A percentile compares a stretch with the other conserved stretches of the same genome.
Evolutionary conservation across 2,113 vertebrate species (phyloP).

Genomic region (Electrona antarctica): DNA sequence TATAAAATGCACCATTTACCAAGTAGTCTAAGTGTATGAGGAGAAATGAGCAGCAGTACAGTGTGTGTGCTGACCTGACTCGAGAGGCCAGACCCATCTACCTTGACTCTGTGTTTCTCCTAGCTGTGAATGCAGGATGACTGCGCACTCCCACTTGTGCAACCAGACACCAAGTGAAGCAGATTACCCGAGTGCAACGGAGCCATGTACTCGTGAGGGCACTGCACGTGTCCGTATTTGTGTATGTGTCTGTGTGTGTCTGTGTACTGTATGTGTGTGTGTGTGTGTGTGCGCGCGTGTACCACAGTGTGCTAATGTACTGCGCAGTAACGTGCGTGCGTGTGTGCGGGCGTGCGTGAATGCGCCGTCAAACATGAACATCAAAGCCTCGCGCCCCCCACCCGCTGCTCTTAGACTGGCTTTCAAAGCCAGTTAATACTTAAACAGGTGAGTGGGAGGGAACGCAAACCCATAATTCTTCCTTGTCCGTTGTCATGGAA

Average conservation of each 20-base stretch:
- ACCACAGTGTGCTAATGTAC: too few species aligned
- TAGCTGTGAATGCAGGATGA: constrained; percentile 23
- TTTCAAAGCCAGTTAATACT: constrained; percentile 68
- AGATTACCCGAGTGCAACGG: constrained; percentile 10
- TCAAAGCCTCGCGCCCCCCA: constrained; percentile 58
- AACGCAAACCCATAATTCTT: constrained; percentile 46
- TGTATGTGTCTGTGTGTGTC: constrained; percentile 4
- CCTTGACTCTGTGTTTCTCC: constrained; percentile 9
- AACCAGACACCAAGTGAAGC: not conserved
- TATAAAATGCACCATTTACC: too few species aligned
- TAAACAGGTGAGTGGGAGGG: constrained; percentile 68
- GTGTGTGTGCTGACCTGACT: constrained; percentile 11
- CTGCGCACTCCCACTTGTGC: constrained; percentile 11
- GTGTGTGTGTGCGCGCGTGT: constrained; percentile 5
- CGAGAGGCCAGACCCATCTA: constrained; percentile 6
- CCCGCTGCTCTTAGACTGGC: constrained; percentile 18
- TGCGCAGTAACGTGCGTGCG: not conserved
- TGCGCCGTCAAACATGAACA: constrained; percentile 37
- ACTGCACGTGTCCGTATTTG: not conserved
- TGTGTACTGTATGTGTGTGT: constrained; percentile 5
- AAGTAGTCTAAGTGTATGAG: not conserved
- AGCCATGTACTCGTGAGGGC: not conserved
- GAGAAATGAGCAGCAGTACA: constrained; percentile 11
- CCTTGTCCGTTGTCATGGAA: constrained; percentile 41
- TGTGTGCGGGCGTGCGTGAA: not conserved